Evolutionary conservation across 1,140 invertebrate genomes (phyloP).

Genomic region (Drosophila setifemur): DNA sequence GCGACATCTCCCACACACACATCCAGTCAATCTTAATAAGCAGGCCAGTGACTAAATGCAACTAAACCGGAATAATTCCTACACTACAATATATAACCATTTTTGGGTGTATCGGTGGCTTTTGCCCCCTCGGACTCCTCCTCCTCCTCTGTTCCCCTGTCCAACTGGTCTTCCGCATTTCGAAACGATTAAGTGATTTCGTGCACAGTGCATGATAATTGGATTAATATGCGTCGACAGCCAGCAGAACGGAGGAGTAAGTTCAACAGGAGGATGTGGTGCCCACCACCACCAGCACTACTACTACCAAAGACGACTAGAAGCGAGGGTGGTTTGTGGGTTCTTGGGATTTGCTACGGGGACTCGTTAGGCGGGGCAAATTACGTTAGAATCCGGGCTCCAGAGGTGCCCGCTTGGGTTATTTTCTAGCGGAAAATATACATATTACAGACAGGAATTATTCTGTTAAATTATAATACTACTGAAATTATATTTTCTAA

Average conservation of each 20-base stretch:
- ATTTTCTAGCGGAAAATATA: no score
- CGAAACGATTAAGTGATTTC: slow-evolving; percentile 76
- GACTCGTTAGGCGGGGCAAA: slow-evolving; percentile 40
- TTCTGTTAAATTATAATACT: no score
- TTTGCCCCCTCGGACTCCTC: not conserved
- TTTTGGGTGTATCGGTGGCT: slow-evolving; percentile 7
- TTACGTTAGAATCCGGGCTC: not conserved
- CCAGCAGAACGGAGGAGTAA: slow-evolving; percentile 30
- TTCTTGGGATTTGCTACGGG: slow-evolving; percentile 25
- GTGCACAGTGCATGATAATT: slow-evolving; percentile 78
- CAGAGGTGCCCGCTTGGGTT: not conserved
- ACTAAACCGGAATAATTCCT: slow-evolving; percentile 16
- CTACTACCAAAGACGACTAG: slow-evolving; percentile 19
- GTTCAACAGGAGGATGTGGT: slow-evolving; percentile 27
- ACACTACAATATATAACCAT: slow-evolving; percentile 19
- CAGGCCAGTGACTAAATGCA: slow-evolving; percentile 35
- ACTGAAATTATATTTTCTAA: no score
- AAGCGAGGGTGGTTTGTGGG: slow-evolving; percentile 44
- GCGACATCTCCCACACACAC: slow-evolving; percentile 5
- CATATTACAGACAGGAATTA: no score
- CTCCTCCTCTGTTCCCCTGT: not conserved
- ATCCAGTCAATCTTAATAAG: slow-evolving; percentile 32
- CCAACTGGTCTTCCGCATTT: slow-evolving; percentile 52
- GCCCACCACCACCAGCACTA: slow-evolving; percentile 51
- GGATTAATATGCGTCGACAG: slow-evolving; percentile 81